These are phyloP conservation scores for Campylomormyrus numenius DNA, from an alignment of 2,113 vertebrate genomes.

Conservation along the genomic window DNA sequence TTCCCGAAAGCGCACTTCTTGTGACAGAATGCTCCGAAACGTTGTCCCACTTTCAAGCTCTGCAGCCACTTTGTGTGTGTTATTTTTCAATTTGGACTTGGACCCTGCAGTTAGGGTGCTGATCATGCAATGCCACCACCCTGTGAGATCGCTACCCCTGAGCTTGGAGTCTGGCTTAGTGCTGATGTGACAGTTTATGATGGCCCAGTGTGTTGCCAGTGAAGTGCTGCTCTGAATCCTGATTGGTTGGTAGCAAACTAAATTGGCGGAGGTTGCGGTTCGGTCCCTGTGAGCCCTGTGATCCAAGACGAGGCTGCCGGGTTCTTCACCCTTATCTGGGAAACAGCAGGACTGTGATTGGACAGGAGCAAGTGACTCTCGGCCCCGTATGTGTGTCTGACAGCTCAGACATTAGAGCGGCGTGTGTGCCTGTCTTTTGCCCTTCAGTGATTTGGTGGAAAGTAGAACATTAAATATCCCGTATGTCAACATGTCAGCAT, in stretches of 20 bases:
- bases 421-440: not conserved
- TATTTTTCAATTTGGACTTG: not conserved
- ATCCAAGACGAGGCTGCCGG: not conserved
- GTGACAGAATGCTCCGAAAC: not conserved
- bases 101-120: not conserved
- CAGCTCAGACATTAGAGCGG: not conserved
- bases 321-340: not conserved
- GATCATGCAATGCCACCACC: not conserved
- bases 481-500: not conserved
- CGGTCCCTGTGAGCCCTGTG: not conserved
- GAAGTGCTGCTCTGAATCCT: not conserved
- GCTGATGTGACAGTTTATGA: not conserved
- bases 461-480: not conserved
- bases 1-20: not conserved
- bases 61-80: not conserved
- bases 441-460: not conserved
- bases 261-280: not conserved
- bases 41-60: not conserved
- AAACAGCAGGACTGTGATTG: not conserved
- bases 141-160: not conserved
- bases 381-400: not conserved
- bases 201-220: not conserved
- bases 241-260: not conserved
- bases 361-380: not conserved
- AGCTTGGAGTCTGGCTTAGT: not conserved